Conservation (phyloP, 1,140 invertebrate species). For the Chironomus tepperi region DNA sequence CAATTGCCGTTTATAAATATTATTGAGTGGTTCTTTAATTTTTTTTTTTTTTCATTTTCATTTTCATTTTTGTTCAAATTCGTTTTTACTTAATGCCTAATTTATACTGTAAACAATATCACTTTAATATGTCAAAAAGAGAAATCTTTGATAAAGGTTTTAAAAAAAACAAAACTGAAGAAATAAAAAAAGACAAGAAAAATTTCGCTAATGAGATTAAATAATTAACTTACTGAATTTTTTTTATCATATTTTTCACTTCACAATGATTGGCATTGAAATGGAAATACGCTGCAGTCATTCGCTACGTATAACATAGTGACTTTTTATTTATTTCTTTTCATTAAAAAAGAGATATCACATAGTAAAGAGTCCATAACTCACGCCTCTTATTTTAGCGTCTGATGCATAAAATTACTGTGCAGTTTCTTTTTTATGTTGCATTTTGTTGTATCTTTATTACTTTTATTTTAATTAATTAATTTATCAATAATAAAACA, state of each 20-base stretch:
- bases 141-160: too few relatives aligned
- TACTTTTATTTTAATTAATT: background rate
- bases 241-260: background rate
- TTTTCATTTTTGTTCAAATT: background rate
- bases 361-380: slow-evolving; percentile 23
- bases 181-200: too few relatives aligned
- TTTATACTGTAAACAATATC: too few relatives aligned
- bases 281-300: too few relatives aligned
- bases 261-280: background rate
- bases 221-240: background rate
- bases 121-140: too few relatives aligned
- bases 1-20: too few relatives aligned
- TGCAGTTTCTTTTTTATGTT: background rate
- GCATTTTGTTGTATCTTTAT: background rate
- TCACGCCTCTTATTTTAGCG: slow-evolving; percentile 18
- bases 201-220: background rate
- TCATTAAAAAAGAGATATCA: slow-evolving; percentile 6
- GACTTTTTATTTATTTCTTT: background rate
- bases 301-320: too few relatives aligned
- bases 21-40: too few relatives aligned
- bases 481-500: background rate
- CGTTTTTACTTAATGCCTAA: background rate
- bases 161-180: too few relatives aligned
- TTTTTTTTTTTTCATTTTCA: too few relatives aligned
- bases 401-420: background rate